Conservation (phyloP, 2,888 invertebrate genomes). For the Helobdella robusta region DNA sequence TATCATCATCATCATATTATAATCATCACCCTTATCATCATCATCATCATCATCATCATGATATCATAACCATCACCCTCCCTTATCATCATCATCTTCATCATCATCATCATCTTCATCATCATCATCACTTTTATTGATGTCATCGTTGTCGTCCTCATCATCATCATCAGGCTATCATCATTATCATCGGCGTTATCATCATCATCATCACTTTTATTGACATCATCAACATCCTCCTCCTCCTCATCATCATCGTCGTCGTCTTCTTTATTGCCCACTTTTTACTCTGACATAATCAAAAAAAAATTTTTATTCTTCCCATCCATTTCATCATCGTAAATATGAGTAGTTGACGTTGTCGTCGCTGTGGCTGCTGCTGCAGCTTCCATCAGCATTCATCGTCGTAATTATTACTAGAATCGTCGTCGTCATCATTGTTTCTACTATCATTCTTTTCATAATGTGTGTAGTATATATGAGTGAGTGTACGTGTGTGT, state of each 20-base stretch:
- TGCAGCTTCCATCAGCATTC: too few species aligned
- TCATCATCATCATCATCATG: conserved; percentile 8
- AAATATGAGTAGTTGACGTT: too few species aligned
- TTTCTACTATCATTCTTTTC: too few species aligned
- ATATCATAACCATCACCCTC: neutral
- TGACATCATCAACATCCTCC: conserved; percentile 15
- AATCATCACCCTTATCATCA: conserved; percentile 3
- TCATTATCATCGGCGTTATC: conserved; percentile 10
- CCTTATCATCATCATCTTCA: conserved; percentile 10
- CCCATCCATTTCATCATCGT: too few species aligned
- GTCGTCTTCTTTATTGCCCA: conserved; percentile 1
- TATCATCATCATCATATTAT: too few species aligned
- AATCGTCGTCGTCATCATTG: too few species aligned
- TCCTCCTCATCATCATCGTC: conserved; percentile 18
- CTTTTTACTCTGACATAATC: too few species aligned
- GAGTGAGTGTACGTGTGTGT: too few species aligned
- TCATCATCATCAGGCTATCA: conserved; percentile 12
- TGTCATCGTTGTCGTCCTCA: conserved; percentile 7
- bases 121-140: conserved; percentile 14
- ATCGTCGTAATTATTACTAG: too few species aligned
- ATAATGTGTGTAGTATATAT: too few species aligned
- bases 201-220: conserved; percentile 8
- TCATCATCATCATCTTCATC: conserved; percentile 5
- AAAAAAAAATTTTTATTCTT: too few species aligned
- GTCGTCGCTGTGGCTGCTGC: too few species aligned